Conservation (phyloP, 2,797 vertebrate genomes). For the Rhabdomys pumilio region DNA sequence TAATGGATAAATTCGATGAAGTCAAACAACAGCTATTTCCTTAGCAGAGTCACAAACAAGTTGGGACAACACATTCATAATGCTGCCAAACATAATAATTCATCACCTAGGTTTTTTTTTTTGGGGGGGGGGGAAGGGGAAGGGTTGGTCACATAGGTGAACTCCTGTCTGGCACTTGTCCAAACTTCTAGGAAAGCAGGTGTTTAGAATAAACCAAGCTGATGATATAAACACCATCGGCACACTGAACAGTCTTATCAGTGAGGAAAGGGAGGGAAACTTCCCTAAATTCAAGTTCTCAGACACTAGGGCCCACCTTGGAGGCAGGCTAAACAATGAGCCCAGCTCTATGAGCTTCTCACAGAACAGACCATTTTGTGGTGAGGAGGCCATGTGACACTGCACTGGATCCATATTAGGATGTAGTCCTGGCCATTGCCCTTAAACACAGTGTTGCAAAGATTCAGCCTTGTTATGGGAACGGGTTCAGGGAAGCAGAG, state of each 20-base stretch:
- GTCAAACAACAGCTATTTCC: neutral
- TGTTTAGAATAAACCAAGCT: neutral
- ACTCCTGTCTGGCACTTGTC: neutral
- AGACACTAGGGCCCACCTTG: neutral
- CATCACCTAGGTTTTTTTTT: neutral
- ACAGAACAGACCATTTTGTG: neutral
- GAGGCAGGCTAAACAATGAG: neutral
- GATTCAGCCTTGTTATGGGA: neutral
- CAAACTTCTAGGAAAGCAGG: neutral
- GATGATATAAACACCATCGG: neutral
- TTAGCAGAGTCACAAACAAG: constrained; percentile 3
- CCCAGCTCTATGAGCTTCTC: neutral
- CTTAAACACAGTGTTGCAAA: neutral
- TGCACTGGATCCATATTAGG: neutral
- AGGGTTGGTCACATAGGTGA: neutral
- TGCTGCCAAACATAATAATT: neutral
- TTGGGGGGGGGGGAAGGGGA: no score
- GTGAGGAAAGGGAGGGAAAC: neutral
- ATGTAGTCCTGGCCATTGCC: neutral
- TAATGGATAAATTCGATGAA: neutral
- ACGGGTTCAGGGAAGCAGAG: neutral
- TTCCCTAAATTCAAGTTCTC: neutral
- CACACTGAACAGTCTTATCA: neutral
- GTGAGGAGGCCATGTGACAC: neutral
- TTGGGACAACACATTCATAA: constrained; percentile 22